Evolutionary conservation across 2,888 invertebrate species (phyloP), one percentile per base, ranked within the genome.

Genomic region (Diplolepis rosae): DNA sequence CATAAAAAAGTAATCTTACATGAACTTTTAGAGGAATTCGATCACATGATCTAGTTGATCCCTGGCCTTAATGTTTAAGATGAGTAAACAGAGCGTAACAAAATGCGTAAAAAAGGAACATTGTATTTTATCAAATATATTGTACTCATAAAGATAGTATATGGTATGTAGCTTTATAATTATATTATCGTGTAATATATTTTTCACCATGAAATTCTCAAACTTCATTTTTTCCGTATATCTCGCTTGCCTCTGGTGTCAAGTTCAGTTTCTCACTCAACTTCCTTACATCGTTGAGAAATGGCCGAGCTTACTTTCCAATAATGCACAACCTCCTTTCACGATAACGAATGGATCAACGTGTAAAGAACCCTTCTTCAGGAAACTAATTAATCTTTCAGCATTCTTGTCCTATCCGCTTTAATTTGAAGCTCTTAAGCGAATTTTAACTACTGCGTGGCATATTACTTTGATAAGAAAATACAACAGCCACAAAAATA

Each of bases 291-390:
- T 51, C n/a, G 30, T 15, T 52, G 52, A 15, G 30, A 52, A 52
- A 52, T 52, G 28, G 7, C 15, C 1, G 18, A 1, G 15, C n/a
- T 30, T 15, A 52, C 45, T 35, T 50, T 13, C 30, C 50, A 48
- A 67, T 65, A 72, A 65, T 27, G 52, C 48, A 65, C 67, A 66
- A 61, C 65, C 39, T 51, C 54, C 51, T n/a, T n/a, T n/a, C n/a
- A 39, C 18, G 70, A 65, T 73, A 70, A 50, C 50, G 11, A 39
- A 65, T 42, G 45, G 45, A 71, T 61, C 48, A 65, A 35, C 30
- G n/a, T 51, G 61, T 42, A 24, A 68, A 18, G 22, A 35, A 6
- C 13, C 22, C 13, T 22, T 56, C 35, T 11, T 56, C 22, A 18
- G 35, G 13, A 18, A 22, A 56, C 18, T 30, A 56, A 56, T 56